Evolutionary conservation across 2,797 vertebrate species (phyloP).

Genomic region (Oreochromis mossambicus): DNA sequence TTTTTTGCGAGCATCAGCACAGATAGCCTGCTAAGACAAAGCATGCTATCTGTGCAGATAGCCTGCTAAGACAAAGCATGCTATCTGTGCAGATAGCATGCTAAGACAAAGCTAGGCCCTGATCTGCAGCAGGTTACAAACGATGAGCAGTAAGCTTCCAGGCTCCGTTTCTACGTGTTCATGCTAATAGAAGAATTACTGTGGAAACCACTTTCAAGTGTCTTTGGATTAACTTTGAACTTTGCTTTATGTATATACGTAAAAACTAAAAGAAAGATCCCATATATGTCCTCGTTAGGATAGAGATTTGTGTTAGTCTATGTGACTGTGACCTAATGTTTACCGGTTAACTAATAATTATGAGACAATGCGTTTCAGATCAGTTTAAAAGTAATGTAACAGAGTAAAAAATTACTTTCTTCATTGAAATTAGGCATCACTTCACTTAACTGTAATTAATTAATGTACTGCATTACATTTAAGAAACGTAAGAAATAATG

Average conservation of each 20-base stretch:
- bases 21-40: background rate
- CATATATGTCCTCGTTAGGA: background rate
- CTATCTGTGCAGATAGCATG: background rate
- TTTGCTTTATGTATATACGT: rapidly evolving
- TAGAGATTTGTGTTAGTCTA: background rate
- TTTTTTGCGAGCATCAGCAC: background rate
- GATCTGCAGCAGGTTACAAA: background rate
- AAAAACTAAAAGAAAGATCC: background rate
- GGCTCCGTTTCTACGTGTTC: background rate
- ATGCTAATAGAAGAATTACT: background rate
- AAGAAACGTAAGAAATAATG: background rate
- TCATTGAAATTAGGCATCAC: background rate
- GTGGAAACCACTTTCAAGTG: background rate
- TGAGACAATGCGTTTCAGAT: background rate
- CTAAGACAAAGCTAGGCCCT: background rate
- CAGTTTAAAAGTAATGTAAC: background rate
- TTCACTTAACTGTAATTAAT: background rate
- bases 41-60: background rate
- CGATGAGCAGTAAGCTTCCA: background rate
- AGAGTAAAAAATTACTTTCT: background rate
- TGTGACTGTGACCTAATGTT: background rate
- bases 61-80: background rate
- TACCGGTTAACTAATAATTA: background rate
- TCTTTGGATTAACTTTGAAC: background rate
- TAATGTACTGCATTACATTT: background rate